These are phyloP conservation scores for Fregata magnificens DNA, from an alignment of 2,113 vertebrate species.

Conservation along the genomic window DNA sequence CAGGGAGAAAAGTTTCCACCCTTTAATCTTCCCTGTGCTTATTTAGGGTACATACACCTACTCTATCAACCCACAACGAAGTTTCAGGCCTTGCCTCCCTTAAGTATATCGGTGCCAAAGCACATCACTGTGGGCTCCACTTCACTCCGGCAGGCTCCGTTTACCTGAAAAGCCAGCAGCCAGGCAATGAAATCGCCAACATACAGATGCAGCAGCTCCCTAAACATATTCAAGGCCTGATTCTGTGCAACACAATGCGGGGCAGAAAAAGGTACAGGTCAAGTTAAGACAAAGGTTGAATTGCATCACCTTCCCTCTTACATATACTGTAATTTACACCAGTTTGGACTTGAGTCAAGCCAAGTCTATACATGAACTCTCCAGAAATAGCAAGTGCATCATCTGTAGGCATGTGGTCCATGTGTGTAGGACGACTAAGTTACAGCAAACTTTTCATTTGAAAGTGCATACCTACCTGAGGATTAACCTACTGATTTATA, in stretches of 20 bases:
- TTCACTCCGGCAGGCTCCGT: not conserved
- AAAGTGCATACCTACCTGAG: not conserved
- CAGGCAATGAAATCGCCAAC: not conserved
- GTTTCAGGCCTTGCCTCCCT: not conserved
- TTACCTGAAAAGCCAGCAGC: fast-evolving
- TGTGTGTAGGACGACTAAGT: not conserved
- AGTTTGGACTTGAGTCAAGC: not conserved
- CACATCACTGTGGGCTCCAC: not conserved
- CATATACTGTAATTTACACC: not conserved
- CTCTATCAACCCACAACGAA: not conserved
- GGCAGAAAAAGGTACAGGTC: fast-evolving
- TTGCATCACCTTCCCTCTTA: not conserved
- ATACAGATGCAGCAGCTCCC: not conserved
- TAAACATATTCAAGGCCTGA: no score
- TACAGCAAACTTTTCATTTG: not conserved
- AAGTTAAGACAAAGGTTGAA: not conserved
- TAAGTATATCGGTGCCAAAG: not conserved
- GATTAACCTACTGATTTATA: not conserved
- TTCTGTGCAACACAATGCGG: fast-evolving
- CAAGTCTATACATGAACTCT: not conserved
- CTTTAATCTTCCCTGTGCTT: not conserved
- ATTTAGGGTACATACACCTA: not conserved
- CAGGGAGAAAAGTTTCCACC: not conserved
- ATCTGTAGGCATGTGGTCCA: not conserved
- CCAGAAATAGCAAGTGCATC: not conserved